A percentile compares a stretch with the other conserved stretches of the same genome.
Evolutionary conservation across 1,140 invertebrate genomes (phyloP).

Genomic region (Scaptomyza montana): DNA sequence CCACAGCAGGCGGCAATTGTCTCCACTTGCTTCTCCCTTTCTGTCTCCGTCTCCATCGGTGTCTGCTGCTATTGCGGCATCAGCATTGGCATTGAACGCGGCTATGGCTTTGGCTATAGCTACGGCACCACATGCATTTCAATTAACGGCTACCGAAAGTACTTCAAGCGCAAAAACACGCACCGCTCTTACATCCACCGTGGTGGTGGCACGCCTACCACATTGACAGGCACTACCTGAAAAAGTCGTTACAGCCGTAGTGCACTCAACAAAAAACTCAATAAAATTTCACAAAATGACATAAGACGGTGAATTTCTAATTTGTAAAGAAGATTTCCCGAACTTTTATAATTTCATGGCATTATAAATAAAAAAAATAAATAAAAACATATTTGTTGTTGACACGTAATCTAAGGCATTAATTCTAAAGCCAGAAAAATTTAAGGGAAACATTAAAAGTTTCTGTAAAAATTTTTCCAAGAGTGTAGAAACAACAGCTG

Average conservation of each 20-base stretch:
- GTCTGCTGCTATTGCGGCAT: constrained; percentile 3
- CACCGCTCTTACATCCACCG: constrained; percentile 47
- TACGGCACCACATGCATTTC: constrained; percentile 69
- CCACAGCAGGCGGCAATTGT: constrained; percentile 8
- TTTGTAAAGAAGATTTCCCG: too few relatives aligned
- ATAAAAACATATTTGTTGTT: too few relatives aligned
- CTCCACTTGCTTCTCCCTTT: not conserved
- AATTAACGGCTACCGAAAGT: constrained; percentile 75
- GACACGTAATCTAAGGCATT: too few relatives aligned
- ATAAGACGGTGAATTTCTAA: too few relatives aligned
- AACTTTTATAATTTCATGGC: too few relatives aligned
- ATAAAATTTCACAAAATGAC: not conserved
- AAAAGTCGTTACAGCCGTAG: constrained; percentile 9
- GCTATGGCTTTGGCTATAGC: not conserved
- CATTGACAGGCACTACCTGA: constrained; percentile 12
- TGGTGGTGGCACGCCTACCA: constrained; percentile 30
- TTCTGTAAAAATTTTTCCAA: not conserved
- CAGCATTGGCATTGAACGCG: not conserved
- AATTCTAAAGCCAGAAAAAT: too few relatives aligned
- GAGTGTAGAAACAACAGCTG: not conserved
- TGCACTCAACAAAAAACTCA: not conserved
- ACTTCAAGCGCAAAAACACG: constrained; percentile 75
- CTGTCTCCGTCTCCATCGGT: not conserved
- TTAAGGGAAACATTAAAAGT: not conserved
- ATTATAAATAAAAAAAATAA: too few relatives aligned